Evolutionary conservation across 2,113 vertebrate species (phyloP), one percentile per base, ranked within the genome.

Genomic region (Aspiorhynchus laticeps): DNA sequence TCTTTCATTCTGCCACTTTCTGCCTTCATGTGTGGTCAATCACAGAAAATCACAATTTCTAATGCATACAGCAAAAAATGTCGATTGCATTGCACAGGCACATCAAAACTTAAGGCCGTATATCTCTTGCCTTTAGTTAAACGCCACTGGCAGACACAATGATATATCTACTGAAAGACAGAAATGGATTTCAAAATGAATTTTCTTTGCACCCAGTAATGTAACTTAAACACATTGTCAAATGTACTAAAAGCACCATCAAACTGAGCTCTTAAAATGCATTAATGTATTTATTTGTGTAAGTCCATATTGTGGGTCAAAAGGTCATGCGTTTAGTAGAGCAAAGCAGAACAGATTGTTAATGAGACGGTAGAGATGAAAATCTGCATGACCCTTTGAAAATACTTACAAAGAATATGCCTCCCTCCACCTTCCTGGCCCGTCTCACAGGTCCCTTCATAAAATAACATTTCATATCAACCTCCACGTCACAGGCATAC

Each of bases 371-470:
- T 10, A 67, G 84, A 48, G 36, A 67, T 67, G 77, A 41, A 8
- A 83, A 59, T 73, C 74, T 90, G 59, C 36, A 76, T 78, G 80
- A 91, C 63, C 75, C 82, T 84, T 84, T 83, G 86, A 82, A 51
- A 87, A 94, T 96, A 96, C 95, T 96, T 93, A 96, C 95, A 75
- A 96, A 96, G 89, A 95, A 96, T 83, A 96, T 86, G 90, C 90
- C 95, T 94, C 95, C 95, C 81, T 96, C 95, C 94, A 96, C 95
- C 92, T 96, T 96, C 92, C 95, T 93, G 92, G 90, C 85, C 86
- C 92, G 93, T 93, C 95, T 94, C 80, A 91, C 92, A 89, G 93
- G 90, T 90, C 94, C 93, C 95, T 95, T 94, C 46, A 93, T 90
- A 94, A 84, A 95, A 93, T 83, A 73, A 95, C 87, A 95, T 85